Evolutionary conservation across 2,888 invertebrate genomes (phyloP), one percentile per base, ranked within the genome.

Genomic region (Diarsia mendica): DNA sequence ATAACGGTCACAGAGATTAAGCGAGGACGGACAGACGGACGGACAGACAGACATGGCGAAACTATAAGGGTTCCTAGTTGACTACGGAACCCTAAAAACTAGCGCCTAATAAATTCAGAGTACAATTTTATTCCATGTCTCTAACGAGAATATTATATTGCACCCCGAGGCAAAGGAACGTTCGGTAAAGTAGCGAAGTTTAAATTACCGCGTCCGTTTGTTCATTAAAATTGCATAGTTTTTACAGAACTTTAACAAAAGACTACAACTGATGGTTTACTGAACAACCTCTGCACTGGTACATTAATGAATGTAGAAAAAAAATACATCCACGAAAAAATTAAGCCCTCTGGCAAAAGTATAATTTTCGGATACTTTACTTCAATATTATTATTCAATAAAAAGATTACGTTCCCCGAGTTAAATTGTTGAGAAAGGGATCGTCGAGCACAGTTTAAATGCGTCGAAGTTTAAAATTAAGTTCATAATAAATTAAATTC

Each of bases 381-480:
- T 23, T 15, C 13, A 15, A 15, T 18, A n/a, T 63, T 39, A 53
- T 53, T 13, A 68, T 76, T 55, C 13, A 18, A 33, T 10, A 75
- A n/a, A 18, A 75, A 33, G 53, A 75, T 63, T 67, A 75, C 33
- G 28, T 28, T 28, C 20, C 13, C 28, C 28, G 0, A 66, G 10
- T 67, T 18, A 39, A 63, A 67, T 53, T 63, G 0, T 15, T 49
- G 8, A 48, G n/a, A 60, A 67, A 67, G 48, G 28, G 18, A 23
- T n/a, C 10, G 6, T 6, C 4, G 2, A 15, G 20, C 15, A 49
- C 33, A 46, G 11, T 74, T 65, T 67, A 66, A 69, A 72, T 61
- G 39, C 15, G 9, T 33, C 15, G 11, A 46, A 64, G 20, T 55
- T 66, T 75, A 53, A 64, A 67, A 66, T 75, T 75, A 39, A 60